Evolutionary conservation across 92 coral and sea anemone species (phyloP), one percentile per base, ranked within the genome.

Genomic region (Bergia sp.): DNA sequence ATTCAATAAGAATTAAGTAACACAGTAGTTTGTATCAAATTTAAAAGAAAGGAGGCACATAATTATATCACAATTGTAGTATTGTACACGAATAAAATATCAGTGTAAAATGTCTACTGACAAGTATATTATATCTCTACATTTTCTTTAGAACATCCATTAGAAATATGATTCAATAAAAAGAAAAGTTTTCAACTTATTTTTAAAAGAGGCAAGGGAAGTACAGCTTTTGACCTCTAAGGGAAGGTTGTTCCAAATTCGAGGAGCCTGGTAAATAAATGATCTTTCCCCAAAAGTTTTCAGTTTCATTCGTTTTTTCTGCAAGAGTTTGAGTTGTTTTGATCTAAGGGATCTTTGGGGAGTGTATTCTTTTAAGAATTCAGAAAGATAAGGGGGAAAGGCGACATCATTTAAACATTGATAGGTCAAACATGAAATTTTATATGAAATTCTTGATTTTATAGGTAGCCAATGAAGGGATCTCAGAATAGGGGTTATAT

Each of bases 261-360:
- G 76, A 1, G 76, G 76, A 72, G 76, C 76, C 76, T 72, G 76
- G 10, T 72, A 72, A 72, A 72, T 7, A 72, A 72, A 72, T 1
- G 76, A 72, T 7, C 76, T 72, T 72, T 72, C 76, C 76, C 76
- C 76, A 72, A 72, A 72, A 5, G 76, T 72, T 72, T 72, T 72
- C 10, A 36, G 10, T 72, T 72, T 72, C 76, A 72, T 72, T 72
- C 76, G 12, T 72, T 72, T 72, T 21, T 36, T 72, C 40, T 72
- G 76, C 76, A 72, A 21, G 76, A 72, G 76, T 1, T 72, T 72
- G 76, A 72, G 76, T 72, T 72, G 76, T 72, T 72, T 72, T 72
- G 76, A 72, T 72, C 76, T 72, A 72, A 72, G 76, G 1, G 76
- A 7, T 7, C 76, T 1, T 72, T 72, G 76, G 76, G 76, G 76